Evolutionary conservation across 2,888 invertebrate species (phyloP).

Genomic region (Temnothorax rugatulus): DNA sequence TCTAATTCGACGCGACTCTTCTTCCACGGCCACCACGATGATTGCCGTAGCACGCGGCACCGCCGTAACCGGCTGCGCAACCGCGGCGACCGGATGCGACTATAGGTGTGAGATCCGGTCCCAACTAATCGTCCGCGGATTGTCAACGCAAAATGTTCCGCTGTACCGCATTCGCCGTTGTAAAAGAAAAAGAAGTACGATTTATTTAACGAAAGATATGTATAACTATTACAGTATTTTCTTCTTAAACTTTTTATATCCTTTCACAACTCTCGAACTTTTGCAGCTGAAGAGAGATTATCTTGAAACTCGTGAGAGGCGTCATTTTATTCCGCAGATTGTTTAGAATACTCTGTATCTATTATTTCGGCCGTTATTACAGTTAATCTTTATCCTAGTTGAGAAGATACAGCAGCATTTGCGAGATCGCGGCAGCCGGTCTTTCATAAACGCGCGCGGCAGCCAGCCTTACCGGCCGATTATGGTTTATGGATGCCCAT

Average conservation of each 20-base stretch:
- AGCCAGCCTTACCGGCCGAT: slow-evolving; percentile 36
- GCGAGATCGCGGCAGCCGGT: slow-evolving; percentile 24
- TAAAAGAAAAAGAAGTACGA: too few species aligned
- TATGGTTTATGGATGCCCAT: slow-evolving; percentile 57
- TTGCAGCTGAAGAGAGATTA: neutral
- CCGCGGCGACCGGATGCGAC: slow-evolving; percentile 19
- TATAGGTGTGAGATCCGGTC: slow-evolving; percentile 1
- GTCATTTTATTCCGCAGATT: neutral
- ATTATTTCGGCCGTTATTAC: neutral
- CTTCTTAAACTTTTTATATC: neutral
- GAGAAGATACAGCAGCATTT: slow-evolving; percentile 1
- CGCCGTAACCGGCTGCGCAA: slow-evolving; percentile 23
- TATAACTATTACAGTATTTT: neutral
- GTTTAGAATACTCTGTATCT: neutral
- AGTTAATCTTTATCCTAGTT: neutral
- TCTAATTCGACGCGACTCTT: slow-evolving; percentile 83
- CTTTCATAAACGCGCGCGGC: slow-evolving; percentile 26
- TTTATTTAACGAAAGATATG: neutral
- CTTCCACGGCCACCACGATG: slow-evolving; percentile 47
- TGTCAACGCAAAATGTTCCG: too few species aligned
- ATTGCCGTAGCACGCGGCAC: slow-evolving; percentile 59
- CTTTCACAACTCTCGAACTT: neutral
- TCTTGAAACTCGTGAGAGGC: neutral
- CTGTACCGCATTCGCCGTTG: neutral
- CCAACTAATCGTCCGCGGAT: neutral